phyloP scores from a whole-genome alignment of 2,888 invertebrate genomes.

The Pyrochroa serraticornis region DNA sequence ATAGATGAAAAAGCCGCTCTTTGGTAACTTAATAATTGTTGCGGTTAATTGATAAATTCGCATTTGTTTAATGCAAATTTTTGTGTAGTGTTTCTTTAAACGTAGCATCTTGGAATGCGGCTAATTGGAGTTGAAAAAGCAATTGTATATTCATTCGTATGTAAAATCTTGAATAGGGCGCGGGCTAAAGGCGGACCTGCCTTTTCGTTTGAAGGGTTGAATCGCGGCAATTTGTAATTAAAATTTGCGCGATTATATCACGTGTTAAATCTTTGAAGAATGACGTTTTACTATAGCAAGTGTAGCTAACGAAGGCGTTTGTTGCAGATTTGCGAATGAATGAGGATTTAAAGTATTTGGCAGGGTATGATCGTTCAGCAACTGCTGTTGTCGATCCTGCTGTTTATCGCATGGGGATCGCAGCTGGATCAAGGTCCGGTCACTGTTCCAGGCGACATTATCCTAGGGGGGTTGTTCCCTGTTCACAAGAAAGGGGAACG shows the following conservation, averaged over 20 bases:
- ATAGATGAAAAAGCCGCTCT: too few species aligned
- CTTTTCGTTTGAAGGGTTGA: too few species aligned
- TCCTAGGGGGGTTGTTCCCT: slow-evolving; percentile 67
- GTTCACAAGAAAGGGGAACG: slow-evolving; percentile 64
- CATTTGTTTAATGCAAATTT: too few species aligned
- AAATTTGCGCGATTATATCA: background rate
- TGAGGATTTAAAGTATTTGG: slow-evolving; percentile 23
- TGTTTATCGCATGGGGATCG: slow-evolving; percentile 29
- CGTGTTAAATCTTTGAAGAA: background rate
- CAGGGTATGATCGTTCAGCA: slow-evolving; percentile 38
- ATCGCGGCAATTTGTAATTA: slow-evolving; percentile 1
- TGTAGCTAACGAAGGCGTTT: slow-evolving; percentile 19
- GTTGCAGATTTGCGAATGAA: slow-evolving; percentile 35
- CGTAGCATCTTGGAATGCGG: too few species aligned
- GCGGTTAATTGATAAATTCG: too few species aligned
- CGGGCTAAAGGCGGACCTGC: too few species aligned
- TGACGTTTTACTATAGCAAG: background rate
- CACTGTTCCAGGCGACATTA: slow-evolving; percentile 62
- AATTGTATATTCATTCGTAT: too few species aligned
- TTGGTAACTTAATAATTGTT: too few species aligned
- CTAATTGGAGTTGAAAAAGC: too few species aligned
- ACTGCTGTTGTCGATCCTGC: slow-evolving; percentile 32
- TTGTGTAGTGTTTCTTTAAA: too few species aligned
- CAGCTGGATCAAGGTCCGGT: slow-evolving; percentile 49
- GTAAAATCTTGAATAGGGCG: too few species aligned